Conservation (phyloP, 2,888 invertebrate species). For the Ophioninae sp. region DNA sequence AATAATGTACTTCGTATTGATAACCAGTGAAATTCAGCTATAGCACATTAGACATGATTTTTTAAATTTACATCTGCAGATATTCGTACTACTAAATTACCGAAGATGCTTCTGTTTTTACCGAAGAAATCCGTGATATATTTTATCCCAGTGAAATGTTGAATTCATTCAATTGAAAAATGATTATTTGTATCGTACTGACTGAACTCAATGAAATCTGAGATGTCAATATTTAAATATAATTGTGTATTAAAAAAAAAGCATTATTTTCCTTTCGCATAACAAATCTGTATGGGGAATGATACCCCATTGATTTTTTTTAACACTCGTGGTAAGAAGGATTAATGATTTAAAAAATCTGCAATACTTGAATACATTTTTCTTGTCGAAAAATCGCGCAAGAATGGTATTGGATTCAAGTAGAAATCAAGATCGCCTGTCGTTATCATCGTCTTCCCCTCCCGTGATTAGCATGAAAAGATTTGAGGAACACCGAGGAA, state of each 20-base stretch:
- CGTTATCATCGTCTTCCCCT: conserved; percentile 64
- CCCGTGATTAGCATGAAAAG: conserved; percentile 52
- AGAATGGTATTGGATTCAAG: conserved; percentile 60
- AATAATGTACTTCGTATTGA: background rate
- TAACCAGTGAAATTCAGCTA: background rate
- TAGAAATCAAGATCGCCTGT: conserved; percentile 62
- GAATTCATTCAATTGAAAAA: background rate
- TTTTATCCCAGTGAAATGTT: background rate
- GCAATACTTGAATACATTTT: conserved; percentile 62
- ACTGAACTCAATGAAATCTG: background rate
- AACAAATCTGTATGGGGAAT: background rate
- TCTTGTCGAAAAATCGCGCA: conserved; percentile 53
- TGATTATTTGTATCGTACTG: background rate
- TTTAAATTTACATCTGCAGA: background rate
- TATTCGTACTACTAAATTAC: background rate
- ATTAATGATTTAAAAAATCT: conserved; percentile 29
- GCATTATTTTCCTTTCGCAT: background rate
- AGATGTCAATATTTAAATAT: background rate
- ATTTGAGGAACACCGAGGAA: conserved; percentile 49
- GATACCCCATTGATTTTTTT: background rate
- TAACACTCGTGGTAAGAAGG: conserved; percentile 7
- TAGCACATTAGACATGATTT: background rate
- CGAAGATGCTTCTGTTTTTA: background rate
- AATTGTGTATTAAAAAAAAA: background rate
- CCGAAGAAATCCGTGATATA: background rate